Conservation (phyloP, 2,888 invertebrate species). For the Meiosimyza platycephala region DNA sequence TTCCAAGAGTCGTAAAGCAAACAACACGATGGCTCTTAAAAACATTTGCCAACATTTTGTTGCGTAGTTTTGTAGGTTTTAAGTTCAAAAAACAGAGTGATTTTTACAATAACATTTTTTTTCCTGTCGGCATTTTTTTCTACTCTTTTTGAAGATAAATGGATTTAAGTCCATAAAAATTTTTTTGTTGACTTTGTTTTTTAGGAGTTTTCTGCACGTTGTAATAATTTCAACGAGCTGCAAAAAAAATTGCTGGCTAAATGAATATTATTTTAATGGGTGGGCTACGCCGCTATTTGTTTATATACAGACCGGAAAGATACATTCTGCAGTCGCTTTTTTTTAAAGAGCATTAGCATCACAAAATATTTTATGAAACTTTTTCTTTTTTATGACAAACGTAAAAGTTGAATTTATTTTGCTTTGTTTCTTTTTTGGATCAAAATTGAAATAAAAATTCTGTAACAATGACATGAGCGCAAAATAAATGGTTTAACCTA, state of each 20-base stretch:
- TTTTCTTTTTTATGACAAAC: no score
- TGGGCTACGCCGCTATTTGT: no score
- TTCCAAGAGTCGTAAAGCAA: conserved; percentile 3
- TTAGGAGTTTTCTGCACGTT: conserved; percentile 19
- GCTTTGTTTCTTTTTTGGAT: no score
- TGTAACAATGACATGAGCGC: no score
- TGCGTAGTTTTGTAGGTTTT: conserved; percentile 10
- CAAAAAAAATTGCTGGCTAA: conserved; percentile 10
- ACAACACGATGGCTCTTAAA: conserved; percentile 3
- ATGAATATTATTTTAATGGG: conserved; percentile 25
- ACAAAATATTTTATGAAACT: no score
- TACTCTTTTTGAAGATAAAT: conserved; percentile 10
- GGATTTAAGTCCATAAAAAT: conserved; percentile 14
- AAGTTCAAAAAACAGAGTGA: not conserved
- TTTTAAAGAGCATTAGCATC: no score
- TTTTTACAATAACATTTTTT: not conserved
- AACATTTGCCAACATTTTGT: conserved; percentile 13
- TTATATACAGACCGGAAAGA: no score
- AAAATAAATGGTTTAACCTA: no score
- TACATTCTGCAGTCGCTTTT: no score
- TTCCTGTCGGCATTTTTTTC: not conserved
- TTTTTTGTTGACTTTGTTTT: conserved; percentile 4
- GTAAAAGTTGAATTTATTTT: no score
- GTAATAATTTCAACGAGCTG: conserved; percentile 15
- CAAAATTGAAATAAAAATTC: no score